Base-by-base conservation (phyloP, 2,888 invertebrate species). In the Bhutanitis thaidina region DNA sequence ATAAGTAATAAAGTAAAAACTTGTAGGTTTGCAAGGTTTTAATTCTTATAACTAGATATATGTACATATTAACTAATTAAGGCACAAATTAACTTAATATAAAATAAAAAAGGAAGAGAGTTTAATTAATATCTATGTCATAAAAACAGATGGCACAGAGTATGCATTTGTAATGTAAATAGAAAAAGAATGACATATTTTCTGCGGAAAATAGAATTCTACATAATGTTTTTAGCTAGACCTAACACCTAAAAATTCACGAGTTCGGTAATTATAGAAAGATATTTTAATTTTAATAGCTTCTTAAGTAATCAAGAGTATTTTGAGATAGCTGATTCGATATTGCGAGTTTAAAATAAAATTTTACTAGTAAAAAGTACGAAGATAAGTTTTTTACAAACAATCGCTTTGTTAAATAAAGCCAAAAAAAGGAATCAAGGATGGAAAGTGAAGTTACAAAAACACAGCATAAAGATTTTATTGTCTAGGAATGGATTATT, bases 21-120 rank as follows among this genome's bases (percentile, higher is more conserved):
- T 10, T 15, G 7, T 7, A 15, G 35, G 64, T 64, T 67, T 60
- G 62, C 58, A 52, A 60, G 62, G 62, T 41, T 62, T 69, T 71
- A 63, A 67, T 69, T 71, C 67, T 60, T 51, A 52, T 50, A 60
- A 47, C 44, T 49, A 40, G 40, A 9, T 34, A n/a, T 53, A 53
- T 53, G 34, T 53, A 53, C 48, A 44, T 36, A 44, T 47, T 44
- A 12, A 15, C 43, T 52, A 52, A 16, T 25, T 15, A 44, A 13
- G 36, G 32, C 37, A 46, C 37, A 46, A 52, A 46, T 30, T 40
- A 16, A 41, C 29, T 40, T 51, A 40, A 43, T 29, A 13, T 46
- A 36, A 49, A 7, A 15, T 30, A 30, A 39, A 40, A 43, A 39
- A 13, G 9, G 39, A 16, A 13, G 12, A 16, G 20, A 45, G 16